phyloP scores from a whole-genome alignment of 2,113 vertebrate genomes.

The Merops nubicus region DNA sequence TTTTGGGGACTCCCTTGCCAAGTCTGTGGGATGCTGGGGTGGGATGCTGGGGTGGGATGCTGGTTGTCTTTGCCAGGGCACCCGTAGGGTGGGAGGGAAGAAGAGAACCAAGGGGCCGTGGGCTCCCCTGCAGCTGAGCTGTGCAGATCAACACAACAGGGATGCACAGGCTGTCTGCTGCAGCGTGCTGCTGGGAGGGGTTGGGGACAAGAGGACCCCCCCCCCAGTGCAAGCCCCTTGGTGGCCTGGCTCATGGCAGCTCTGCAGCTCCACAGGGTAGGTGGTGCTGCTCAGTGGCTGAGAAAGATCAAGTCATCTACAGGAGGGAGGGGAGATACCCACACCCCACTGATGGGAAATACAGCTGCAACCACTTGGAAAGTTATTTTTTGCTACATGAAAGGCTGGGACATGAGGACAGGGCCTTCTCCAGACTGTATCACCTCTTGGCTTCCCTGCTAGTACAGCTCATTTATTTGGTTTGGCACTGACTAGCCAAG shows the following conservation, averaged over 20 bases:
- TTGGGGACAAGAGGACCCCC: neutral
- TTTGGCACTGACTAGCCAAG: neutral
- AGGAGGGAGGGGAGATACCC: neutral
- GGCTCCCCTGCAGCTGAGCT: neutral
- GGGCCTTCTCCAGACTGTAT: conserved; percentile 26
- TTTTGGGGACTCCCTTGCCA: neutral
- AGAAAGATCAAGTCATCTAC: neutral
- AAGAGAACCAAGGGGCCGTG: neutral
- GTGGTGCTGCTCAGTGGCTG: neutral
- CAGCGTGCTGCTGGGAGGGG: fast-evolving
- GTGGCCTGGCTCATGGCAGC: fast-evolving
- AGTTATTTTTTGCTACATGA: conserved; percentile 43
- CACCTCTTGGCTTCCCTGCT: conserved; percentile 26
- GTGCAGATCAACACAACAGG: neutral
- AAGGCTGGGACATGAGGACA: neutral
- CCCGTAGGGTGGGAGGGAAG: neutral
- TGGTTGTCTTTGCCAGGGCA: neutral
- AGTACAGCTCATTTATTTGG: conserved; percentile 50
- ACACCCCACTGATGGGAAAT: neutral
- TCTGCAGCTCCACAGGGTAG: fast-evolving
- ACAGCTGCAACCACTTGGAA: neutral
- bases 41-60: no score
- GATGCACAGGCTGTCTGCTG: neutral
- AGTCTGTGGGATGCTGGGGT: neutral
- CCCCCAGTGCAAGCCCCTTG: neutral